Evolutionary conservation across 2,113 vertebrate species (phyloP).

Genomic region (Thunnus maccoyii): DNA sequence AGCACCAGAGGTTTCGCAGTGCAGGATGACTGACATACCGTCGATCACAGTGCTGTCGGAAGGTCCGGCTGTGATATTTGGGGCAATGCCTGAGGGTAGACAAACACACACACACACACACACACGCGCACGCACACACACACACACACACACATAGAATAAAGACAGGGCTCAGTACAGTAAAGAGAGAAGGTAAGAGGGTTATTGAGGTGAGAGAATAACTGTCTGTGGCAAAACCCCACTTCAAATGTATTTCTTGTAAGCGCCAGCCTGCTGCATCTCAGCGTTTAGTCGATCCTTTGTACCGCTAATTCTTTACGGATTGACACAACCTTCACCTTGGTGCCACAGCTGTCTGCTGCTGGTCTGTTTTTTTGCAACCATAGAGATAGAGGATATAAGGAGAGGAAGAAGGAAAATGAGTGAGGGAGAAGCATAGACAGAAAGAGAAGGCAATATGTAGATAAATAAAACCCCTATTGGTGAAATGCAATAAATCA

Average conservation of each 20-base stretch:
- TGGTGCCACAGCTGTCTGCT: slow-evolving; percentile 25
- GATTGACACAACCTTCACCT: slow-evolving; percentile 63
- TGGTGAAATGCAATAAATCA: slow-evolving; percentile 79
- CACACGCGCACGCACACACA: slow-evolving; percentile 23
- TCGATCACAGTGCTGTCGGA: slow-evolving; percentile 98
- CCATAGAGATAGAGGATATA: slow-evolving; percentile 20
- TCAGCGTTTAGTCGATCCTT: slow-evolving; percentile 56
- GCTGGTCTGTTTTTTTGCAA: slow-evolving; percentile 19
- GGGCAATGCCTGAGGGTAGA: slow-evolving; percentile 90
- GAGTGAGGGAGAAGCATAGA: slow-evolving; percentile 31
- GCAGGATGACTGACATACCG: slow-evolving; percentile 93
- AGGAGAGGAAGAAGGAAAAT: slow-evolving; percentile 16
- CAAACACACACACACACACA: slow-evolving; percentile 35
- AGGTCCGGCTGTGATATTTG: slow-evolving; percentile 97
- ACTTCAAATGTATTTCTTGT: slow-evolving; percentile 49
- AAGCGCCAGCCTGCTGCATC: slow-evolving; percentile 43
- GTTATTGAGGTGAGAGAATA: slow-evolving; percentile 49
- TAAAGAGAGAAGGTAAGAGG: slow-evolving; percentile 51
- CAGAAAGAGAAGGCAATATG: slow-evolving; percentile 43
- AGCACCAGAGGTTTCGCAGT: slow-evolving; percentile 96
- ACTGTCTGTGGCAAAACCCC: slow-evolving; percentile 44
- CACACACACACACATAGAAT: slow-evolving; percentile 25
- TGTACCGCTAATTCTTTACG: slow-evolving; percentile 56
- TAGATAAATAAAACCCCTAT: slow-evolving; percentile 63
- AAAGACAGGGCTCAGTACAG: slow-evolving; percentile 34